Base-by-base conservation (phyloP, 2,797 vertebrate genomes). In the Pampus argenteus region DNA sequence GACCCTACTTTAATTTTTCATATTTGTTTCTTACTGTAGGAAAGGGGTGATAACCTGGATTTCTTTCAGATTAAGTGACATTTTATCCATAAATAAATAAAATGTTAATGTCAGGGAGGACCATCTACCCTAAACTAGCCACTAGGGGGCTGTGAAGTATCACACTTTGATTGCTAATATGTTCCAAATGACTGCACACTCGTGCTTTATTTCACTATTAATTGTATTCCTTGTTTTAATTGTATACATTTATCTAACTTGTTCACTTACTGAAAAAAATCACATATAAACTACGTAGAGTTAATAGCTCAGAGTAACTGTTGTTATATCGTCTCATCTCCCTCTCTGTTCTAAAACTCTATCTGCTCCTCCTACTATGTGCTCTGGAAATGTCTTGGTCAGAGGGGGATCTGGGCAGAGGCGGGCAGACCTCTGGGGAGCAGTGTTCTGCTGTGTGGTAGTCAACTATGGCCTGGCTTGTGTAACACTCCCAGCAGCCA, bases 401-500 rank as follows among this genome's bases (percentile, higher is more conserved):
- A 71, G 85, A 82, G 71, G 58, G 84, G 79, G 64, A 65, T 75
- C 74, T 51, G 82, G 87, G 79, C 79, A 81, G 68, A 85, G 77
- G 74, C 81, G 82, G 86, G 72, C 77, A 71, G 85, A 72, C 88
- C 89, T 89, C 90, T 84, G 74, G 90, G 89, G 89, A 92, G 88
- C 84, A 65, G 86, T 93, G 89, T 93, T 93, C 91, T 93, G 85
- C 85, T 86, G 80, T 87, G 84, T 86, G 85, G 77, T 83, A 87
- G 86, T 91, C 86, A 86, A 92, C 92, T 88, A 90, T 89, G 84
- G 85, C 85, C 89, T 89, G 88, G 86, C 88, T 90, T 92, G 90
- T 92, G 89, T 90, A 91, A 88, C 79, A 81, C 89, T 91, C 76
- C 84, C 84, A 85, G 79, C 87, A 86, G 84, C 88, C 81, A 86